A percentile compares a stretch with the other conserved stretches of the same genome.
phyloP scores from a whole-genome alignment of 2,888 invertebrate genomes.

The Eupelmus urozonus region DNA sequence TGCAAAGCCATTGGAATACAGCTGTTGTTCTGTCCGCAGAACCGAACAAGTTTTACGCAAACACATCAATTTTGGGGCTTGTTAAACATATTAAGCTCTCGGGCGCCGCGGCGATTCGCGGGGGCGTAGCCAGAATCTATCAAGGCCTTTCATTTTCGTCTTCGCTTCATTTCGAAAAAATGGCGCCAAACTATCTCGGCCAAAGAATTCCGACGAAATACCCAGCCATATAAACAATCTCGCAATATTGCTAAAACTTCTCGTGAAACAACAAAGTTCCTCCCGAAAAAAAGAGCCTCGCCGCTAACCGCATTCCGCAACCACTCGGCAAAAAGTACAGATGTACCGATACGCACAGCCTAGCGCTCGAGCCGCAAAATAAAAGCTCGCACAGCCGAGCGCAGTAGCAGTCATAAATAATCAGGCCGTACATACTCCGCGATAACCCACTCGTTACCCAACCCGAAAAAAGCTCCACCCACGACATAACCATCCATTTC shows the following conservation, averaged over 20 bases:
- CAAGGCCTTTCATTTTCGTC: conserved; percentile 12
- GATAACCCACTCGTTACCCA: no score
- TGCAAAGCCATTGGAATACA: neutral
- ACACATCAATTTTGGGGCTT: conserved; percentile 30
- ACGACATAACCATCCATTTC: no score
- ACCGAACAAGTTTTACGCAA: conserved; percentile 5
- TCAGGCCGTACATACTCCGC: no score
- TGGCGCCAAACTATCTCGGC: neutral
- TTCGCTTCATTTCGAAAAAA: neutral
- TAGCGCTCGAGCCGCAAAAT: neutral
- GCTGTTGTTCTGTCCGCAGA: neutral
- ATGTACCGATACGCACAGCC: no score
- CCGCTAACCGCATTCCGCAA: no score
- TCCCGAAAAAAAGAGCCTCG: no score
- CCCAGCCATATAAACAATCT: neutral
- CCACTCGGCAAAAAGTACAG: no score
- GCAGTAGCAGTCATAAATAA: neutral
- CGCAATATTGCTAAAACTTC: neutral
- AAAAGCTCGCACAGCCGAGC: neutral
- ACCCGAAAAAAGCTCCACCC: no score
- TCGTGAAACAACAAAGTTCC: neutral
- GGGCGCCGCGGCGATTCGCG: neutral
- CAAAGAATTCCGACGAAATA: neutral
- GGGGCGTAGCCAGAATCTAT: conserved; percentile 9
- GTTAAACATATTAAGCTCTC: conserved; percentile 12